Evolutionary conservation across 2,797 vertebrate genomes (phyloP), one percentile per base, ranked within the genome.

Genomic region (Protosalanx chinensis): DNA sequence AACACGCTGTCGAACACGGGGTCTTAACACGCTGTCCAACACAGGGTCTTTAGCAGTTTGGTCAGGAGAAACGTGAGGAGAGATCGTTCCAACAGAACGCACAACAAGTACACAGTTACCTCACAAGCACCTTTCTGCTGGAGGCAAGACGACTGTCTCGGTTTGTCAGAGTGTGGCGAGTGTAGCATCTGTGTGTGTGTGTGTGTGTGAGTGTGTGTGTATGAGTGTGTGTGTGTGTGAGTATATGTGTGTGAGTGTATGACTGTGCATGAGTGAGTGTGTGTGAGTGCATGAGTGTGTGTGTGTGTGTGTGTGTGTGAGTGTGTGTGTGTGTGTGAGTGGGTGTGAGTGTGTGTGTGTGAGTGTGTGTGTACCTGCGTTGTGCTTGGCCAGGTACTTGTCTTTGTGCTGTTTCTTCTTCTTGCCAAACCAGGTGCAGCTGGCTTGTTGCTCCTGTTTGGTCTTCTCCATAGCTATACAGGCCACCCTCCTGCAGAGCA

Each of bases 371-470:
- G 58, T 73, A 94, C 94, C 94, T 95, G 94, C 94, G 72, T 95
- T 96, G 93, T 96, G 94, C 91, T 96, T 96, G 88, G 95, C 94
- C 90, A 96, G 91, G 79, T 96, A 96, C 89, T 96, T 96, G 84
- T 96, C 95, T 92, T 96, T 96, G 91, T 95, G 96, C 90, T 96
- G 95, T 86, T 96, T 96, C 91, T 95, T 95, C 87, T 96, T 96
- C 93, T 96, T 96, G 82, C 95, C 94, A 92, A 96, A 95, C 95
- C 94, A 96, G 77, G 95, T 96, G 86, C 95, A 95, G 91, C 94
- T 96, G 85, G 95, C 94, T 79, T 96, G 95, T 79, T 96, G 95
- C 87, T 96, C 95, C 85, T 96, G 94, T 84, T 96, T 96, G 78
- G 95, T 95, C 89, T 95, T 95, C 90, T 96, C 95, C 95, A 96